These are phyloP conservation scores for Acrocephalus arundinaceus DNA, from an alignment of 2,113 vertebrate species.

Conservation along the genomic window DNA sequence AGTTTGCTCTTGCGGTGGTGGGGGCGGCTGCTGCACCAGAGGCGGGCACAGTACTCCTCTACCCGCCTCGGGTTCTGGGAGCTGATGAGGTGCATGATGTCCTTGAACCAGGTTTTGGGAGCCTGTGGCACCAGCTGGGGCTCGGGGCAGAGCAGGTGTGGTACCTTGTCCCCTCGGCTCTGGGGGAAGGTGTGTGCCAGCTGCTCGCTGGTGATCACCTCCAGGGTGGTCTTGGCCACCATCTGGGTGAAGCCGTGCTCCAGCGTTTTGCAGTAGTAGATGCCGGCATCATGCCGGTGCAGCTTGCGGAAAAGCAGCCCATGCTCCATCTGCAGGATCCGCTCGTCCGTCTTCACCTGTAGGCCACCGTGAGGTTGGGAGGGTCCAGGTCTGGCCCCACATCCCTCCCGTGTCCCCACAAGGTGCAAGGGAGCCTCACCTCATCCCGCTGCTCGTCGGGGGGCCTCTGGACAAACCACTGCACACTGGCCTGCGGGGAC, in stretches of 20 bases:
- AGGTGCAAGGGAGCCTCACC: conserved; percentile 67
- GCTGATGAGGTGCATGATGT: conserved; percentile 90
- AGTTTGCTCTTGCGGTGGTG: conserved; percentile 82
- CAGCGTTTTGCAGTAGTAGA: conserved; percentile 85
- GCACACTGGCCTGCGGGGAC: conserved; percentile 86
- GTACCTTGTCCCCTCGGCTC: conserved; percentile 16
- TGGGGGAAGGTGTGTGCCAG: conserved; percentile 75
- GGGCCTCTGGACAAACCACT: conserved; percentile 85
- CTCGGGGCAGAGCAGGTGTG: conserved; percentile 17
- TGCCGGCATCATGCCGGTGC: conserved; percentile 78
- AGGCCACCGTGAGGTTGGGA: rapidly evolving
- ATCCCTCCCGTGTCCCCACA: rapidly evolving
- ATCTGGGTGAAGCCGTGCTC: conserved; percentile 90
- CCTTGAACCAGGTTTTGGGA: conserved; percentile 88
- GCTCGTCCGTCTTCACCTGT: conserved; percentile 90
- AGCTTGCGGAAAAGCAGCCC: conserved; percentile 89
- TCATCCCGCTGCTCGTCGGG: conserved; percentile 78
- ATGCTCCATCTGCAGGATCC: conserved; percentile 82
- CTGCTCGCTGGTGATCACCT: conserved; percentile 81
- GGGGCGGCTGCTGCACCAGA: conserved; percentile 84
- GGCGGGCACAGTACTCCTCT: conserved; percentile 89
- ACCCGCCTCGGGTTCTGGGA: conserved; percentile 80
- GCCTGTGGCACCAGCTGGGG: conserved; percentile 39
- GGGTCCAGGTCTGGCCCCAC: background rate
- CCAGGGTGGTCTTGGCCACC: conserved; percentile 77